Conservation (phyloP, 2,113 vertebrate species). For the Pachycephala philippinensis region DNA sequence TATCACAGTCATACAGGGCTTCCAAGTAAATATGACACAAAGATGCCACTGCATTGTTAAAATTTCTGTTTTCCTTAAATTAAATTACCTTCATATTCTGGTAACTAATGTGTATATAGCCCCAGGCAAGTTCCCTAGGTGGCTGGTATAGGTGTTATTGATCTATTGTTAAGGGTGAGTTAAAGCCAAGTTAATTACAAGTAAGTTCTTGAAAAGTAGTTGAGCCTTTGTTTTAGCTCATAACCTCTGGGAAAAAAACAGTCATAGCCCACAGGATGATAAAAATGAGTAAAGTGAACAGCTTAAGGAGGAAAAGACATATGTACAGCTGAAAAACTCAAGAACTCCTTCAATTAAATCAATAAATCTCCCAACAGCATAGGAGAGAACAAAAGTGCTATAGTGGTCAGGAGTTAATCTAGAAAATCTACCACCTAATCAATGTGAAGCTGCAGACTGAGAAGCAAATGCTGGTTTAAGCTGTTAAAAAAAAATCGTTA, state of each 20-base stretch:
- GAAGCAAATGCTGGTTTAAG: not conserved
- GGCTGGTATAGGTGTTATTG: not conserved
- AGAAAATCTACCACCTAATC: constrained; percentile 16
- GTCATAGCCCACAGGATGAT: not conserved
- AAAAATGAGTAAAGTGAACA: not conserved
- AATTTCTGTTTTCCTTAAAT: not conserved
- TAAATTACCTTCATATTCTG: not conserved
- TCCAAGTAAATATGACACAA: not conserved
- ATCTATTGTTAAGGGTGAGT: not conserved
- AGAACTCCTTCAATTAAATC: constrained; percentile 6
- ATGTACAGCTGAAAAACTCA: not conserved
- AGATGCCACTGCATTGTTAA: not conserved
- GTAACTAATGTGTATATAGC: not conserved
- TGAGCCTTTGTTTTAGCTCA: not conserved
- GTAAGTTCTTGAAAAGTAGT: not conserved
- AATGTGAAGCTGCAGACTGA: not conserved
- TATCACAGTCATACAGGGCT: not conserved
- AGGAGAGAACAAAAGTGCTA: not conserved
- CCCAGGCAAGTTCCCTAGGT: not conserved
- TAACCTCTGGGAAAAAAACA: not conserved
- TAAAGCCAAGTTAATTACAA: constrained; percentile 15
- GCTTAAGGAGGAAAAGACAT: not conserved
- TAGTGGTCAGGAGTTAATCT: constrained; percentile 2
- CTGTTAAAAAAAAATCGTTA: not conserved
- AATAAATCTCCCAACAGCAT: not conserved